phyloP scores from a whole-genome alignment of 2,888 invertebrate genomes.

The Cephus nigrinus region DNA sequence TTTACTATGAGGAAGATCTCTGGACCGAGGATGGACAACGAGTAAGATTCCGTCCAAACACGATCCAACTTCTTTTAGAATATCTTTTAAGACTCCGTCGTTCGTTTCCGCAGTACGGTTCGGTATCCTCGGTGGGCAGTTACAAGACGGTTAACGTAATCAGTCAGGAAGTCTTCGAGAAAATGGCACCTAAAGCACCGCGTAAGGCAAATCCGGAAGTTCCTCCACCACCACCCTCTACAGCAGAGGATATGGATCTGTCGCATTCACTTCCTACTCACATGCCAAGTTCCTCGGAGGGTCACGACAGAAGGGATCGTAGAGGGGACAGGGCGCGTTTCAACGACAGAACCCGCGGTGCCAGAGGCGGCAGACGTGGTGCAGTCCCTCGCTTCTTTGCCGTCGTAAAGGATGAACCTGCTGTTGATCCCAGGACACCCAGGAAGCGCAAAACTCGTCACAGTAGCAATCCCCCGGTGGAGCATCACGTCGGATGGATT shows the following conservation, averaged over 20 bases:
- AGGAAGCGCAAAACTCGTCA: constrained; percentile 92
- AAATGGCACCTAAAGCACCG: constrained; percentile 76
- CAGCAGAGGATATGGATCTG: constrained; percentile 56
- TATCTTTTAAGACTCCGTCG: neutral
- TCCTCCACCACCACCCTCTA: constrained; percentile 84
- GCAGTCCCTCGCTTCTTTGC: constrained; percentile 93
- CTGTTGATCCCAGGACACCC: constrained; percentile 75
- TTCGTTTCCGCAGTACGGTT: constrained; percentile 62
- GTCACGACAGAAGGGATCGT: constrained; percentile 49
- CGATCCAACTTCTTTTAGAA: neutral
- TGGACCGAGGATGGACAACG: constrained; percentile 76
- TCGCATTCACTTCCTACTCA: constrained; percentile 44
- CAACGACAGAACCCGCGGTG: constrained; percentile 44
- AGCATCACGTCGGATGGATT: constrained; percentile 97
- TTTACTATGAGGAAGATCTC: constrained; percentile 95
- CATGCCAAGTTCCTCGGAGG: constrained; percentile 22
- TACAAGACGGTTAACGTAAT: constrained; percentile 91
- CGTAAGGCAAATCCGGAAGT: constrained; percentile 78
- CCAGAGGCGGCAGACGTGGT: constrained; percentile 54
- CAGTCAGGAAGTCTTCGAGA: constrained; percentile 88
- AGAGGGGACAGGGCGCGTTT: constrained; percentile 45
- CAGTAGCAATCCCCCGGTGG: constrained; percentile 92
- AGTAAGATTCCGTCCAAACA: constrained; percentile 52
- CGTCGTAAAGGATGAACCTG: constrained; percentile 83
- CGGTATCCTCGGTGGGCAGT: constrained; percentile 67